Base-by-base conservation (phyloP, 2,113 vertebrate species). In the Haemorhous mexicanus region DNA sequence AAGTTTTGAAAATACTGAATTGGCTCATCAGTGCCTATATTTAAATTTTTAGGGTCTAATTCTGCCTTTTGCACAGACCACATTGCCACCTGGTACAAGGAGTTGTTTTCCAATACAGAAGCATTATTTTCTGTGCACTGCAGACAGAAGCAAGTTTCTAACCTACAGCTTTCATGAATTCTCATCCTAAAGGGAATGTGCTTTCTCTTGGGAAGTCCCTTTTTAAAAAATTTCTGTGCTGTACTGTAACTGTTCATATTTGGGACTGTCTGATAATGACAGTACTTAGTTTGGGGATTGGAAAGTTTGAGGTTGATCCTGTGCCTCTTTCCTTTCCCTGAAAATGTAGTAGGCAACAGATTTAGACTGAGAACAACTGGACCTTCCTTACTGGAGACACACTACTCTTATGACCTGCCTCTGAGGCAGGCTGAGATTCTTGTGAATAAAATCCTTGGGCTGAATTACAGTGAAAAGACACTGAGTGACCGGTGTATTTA, bases 21-120 rank as follows among this genome's bases (percentile, higher is more conserved):
- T 78, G 35, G 13, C 28, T 82, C 4, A 13, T 68, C 14, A 4
- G 21, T 83, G 28, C 6, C 16, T 64, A 5, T 72, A 39, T 78
- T 64, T 72, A 20, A 75, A 68, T 21, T 9, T 23, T 56, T 44
- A 43, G 58, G 22, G 58, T 41, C 58, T 64, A 33, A 22, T 78
- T 84, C 16, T 84, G 49, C 62, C 9, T 61, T 61, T 15, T 80
- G 23, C 20, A 35, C 21, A n/a, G 39, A 70, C 8, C 63, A 59
- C 0, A 0, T 58, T 80, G n/a, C 37, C 17, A 47, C 0, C 24
- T 33, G 23, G 2, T 15, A 13, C 14, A 10, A 4, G 3, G 19
- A 84, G 19, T 16, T 43, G 10, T 75, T 59, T 82, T 78, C 53
- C 27, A 46, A 18, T 61, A 47, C 9, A 16, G 24, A 59, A 28